These are phyloP conservation scores for Nipponacmea schrenckii DNA, from an alignment of 2,888 invertebrate species.

Conservation along the genomic window DNA sequence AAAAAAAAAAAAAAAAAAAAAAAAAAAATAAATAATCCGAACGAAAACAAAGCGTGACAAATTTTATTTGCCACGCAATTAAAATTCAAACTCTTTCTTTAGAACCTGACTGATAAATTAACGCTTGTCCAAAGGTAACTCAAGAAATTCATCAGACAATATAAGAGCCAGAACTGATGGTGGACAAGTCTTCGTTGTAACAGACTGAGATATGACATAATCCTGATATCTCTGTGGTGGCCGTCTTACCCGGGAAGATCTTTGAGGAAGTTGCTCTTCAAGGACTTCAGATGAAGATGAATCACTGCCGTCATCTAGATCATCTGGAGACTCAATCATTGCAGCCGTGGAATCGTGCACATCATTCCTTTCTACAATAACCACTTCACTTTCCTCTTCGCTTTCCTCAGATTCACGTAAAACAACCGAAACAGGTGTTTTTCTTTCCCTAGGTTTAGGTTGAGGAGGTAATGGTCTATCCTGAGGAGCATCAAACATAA, in stretches of 20 bases:
- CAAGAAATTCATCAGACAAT: neutral
- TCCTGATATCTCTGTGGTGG: neutral
- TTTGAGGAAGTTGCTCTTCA: neutral
- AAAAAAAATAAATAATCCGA: too few species aligned
- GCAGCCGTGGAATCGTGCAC: neutral
- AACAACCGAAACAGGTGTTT: neutral
- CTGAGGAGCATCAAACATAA: neutral
- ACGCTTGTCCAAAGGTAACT: neutral
- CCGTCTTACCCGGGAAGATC: neutral
- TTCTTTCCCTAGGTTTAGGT: neutral
- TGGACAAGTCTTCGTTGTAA: neutral
- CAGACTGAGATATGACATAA: neutral
- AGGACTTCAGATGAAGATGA: too few species aligned
- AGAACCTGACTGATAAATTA: neutral
- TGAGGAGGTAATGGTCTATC: neutral
- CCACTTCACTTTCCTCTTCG: neutral
- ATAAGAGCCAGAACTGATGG: neutral
- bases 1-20: too few species aligned
- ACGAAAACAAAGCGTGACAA: too few species aligned
- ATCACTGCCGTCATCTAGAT: too few species aligned
- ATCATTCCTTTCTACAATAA: neutral
- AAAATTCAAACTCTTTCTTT: neutral
- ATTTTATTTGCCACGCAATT: too few species aligned
- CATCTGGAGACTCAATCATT: neutral
- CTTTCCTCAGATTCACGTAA: neutral